Evolutionary conservation across 2,797 vertebrate species (phyloP).

Genomic region (Platalea minor): DNA sequence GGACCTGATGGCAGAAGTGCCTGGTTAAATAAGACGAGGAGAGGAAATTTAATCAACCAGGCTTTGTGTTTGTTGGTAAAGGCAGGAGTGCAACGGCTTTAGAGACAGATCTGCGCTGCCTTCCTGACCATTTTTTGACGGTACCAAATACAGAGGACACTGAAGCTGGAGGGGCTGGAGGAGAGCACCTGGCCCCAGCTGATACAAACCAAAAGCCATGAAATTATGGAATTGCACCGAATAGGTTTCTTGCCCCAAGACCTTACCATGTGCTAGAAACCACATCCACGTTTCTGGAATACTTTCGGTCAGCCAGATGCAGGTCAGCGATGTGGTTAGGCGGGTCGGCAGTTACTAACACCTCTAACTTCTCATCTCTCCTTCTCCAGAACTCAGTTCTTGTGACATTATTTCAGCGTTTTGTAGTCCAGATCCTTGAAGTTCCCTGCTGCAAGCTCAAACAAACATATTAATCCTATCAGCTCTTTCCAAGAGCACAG

Average conservation of each 20-base stretch:
- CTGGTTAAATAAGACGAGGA: not conserved
- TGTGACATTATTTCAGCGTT: not conserved
- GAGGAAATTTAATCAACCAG: not conserved
- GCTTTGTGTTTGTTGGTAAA: not conserved
- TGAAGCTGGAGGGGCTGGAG: not conserved
- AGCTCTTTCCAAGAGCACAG: not conserved
- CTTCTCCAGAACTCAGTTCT: not conserved
- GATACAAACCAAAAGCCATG: not conserved
- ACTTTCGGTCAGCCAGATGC: fast-evolving
- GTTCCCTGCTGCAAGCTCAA: not conserved
- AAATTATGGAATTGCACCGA: not conserved
- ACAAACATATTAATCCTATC: not conserved
- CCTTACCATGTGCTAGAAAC: not conserved
- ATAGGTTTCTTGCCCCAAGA: not conserved
- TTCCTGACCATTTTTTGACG: not conserved
- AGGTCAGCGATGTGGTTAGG: not conserved
- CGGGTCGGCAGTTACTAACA: not conserved
- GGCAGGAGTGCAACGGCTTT: not conserved
- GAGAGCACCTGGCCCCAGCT: not conserved
- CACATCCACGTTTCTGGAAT: not conserved
- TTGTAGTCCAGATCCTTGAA: not conserved
- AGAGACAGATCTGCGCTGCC: not conserved
- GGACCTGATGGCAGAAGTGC: not conserved
- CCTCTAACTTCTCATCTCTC: not conserved
- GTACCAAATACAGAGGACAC: not conserved